Evolutionary conservation across 2,888 invertebrate genomes (phyloP).

Genomic region (Biston stratarius): DNA sequence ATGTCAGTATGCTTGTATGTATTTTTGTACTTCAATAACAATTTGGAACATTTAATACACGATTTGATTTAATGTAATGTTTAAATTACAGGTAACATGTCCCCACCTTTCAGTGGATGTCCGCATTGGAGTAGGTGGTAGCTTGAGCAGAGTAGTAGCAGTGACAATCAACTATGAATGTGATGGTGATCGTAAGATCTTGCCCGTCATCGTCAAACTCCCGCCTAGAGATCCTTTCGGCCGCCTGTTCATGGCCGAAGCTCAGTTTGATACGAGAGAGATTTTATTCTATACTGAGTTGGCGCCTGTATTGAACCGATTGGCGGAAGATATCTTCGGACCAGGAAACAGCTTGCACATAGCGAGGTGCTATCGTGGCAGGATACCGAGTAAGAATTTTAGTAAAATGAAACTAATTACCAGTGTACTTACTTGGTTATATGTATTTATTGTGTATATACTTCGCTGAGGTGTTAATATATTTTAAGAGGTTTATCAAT

Average conservation of each 20-base stretch:
- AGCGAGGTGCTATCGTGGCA: conserved; percentile 75
- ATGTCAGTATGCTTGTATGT: neutral
- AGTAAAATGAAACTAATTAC: neutral
- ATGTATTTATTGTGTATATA: no score
- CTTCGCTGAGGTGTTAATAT: neutral
- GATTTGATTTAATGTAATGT: no score
- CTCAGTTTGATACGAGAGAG: conserved; percentile 93
- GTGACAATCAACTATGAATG: conserved; percentile 89
- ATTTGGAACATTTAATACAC: no score
- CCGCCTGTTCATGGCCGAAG: conserved; percentile 92
- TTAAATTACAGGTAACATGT: conserved; percentile 8
- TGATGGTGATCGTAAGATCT: conserved; percentile 65
- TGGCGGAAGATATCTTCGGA: conserved; percentile 87
- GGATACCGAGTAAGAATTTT: conserved; percentile 74
- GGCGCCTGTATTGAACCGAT: conserved; percentile 89
- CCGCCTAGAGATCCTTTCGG: conserved; percentile 93
- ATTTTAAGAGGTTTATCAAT: neutral
- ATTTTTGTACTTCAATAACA: neutral
- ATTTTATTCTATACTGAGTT: conserved; percentile 94
- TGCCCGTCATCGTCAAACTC: conserved; percentile 90
- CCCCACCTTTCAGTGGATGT: conserved; percentile 75
- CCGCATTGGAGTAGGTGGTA: conserved; percentile 89
- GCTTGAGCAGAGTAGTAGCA: conserved; percentile 92
- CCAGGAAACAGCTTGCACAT: conserved; percentile 78
- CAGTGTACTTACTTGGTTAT: no score